Evolutionary conservation across 2,797 vertebrate genomes (phyloP), one percentile per base, ranked within the genome.

Genomic region (Coranthus polyacanthus): DNA sequence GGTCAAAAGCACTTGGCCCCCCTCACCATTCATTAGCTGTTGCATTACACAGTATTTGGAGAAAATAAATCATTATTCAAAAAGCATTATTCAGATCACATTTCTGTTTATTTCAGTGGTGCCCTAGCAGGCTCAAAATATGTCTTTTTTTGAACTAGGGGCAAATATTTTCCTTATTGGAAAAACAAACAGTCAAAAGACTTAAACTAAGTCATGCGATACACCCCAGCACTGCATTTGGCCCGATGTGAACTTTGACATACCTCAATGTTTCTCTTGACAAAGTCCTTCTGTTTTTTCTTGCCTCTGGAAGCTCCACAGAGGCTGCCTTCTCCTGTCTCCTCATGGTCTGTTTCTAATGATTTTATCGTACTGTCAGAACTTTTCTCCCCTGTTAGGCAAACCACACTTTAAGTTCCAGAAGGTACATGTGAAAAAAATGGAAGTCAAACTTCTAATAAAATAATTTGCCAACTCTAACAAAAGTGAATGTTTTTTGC

Each of bases 261-360:
- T 94, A 98, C 97, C 95, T 98, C 93, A 63, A 96, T 96, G 85
- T 98, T 98, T 89, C 93, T 95, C 86, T 92, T 96, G 86, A 98
- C 91, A 90, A 97, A 97, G 93, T 96, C 89, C 70, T 91, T 93
- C 65, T 93, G 92, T 81, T 62, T 92, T 58, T 52, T 86, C 87
- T 92, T 95, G 84, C 59, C 73, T 72, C 72, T 85, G 57, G 54
- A 59, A 68, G 72, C 60, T 46, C 60, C 71, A 63, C 24, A 53
- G 54, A 50, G 76, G 57, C 83, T 89, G 79, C 57, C 20, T 75
- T 70, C 71, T 21, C 37, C 77, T 13, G 47, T 71, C 53, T 79
- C 83, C 65, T 72, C 79, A n/a, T 41, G 47, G 67, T 54, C 60
- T 57, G 3, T 46, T 78, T 87, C 73, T 49, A 62, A 61, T 41